Conservation (phyloP, 1,140 invertebrate species). For the Teleopsis dalmanni region DNA sequence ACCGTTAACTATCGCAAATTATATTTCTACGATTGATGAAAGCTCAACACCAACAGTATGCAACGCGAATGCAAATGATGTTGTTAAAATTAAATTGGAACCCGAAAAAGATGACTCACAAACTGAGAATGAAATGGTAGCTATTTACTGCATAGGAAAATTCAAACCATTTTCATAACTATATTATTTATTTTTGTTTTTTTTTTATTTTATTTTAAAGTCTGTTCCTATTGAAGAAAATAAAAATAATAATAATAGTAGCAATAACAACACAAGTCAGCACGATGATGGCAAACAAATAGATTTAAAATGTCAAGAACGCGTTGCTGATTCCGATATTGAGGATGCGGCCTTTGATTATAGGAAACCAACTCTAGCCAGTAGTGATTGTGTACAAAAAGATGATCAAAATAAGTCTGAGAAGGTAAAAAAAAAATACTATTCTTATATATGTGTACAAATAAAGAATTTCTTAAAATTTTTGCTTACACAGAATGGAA, state of each 20-base stretch:
- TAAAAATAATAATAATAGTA: conserved; percentile 7
- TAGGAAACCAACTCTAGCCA: conserved; percentile 26
- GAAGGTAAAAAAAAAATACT: no score
- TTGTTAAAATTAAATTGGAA: conserved; percentile 50
- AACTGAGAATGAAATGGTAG: no score
- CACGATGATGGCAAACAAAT: conserved; percentile 49
- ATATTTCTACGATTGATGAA: conserved; percentile 33
- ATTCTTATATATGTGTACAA: no score
- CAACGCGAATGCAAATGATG: conserved; percentile 18
- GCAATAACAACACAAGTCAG: conserved; percentile 36
- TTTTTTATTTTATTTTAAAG: neutral
- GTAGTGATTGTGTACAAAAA: no score
- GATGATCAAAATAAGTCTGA: no score
- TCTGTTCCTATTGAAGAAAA: conserved; percentile 29
- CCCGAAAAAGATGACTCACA: no score
- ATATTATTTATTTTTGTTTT: neutral
- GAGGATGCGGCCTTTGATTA: conserved; percentile 50
- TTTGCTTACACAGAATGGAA: no score
- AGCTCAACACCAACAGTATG: conserved; percentile 19
- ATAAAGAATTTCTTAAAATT: no score
- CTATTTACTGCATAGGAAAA: no score
- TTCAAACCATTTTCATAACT: no score
- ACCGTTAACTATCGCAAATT: conserved; percentile 45
- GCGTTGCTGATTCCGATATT: conserved; percentile 82
- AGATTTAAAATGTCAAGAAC: conserved; percentile 85